Percentiles rank a stretch among this genome's conserved stretches.
phyloP scores from a whole-genome alignment of 2,888 invertebrate genomes.

The Brachyptera putata region DNA sequence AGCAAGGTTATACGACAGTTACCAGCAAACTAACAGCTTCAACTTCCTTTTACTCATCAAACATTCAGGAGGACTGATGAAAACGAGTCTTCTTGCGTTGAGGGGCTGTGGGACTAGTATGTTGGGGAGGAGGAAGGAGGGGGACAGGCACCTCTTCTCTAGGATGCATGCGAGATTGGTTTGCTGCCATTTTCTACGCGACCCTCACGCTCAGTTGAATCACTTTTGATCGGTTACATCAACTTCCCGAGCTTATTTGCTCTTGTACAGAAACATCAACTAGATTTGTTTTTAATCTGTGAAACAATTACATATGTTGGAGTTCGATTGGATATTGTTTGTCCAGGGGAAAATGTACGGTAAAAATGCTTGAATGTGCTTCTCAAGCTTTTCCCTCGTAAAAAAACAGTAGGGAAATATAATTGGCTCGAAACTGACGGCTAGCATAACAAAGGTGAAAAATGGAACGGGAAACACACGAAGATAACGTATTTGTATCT shows the following conservation, averaged over 20 bases:
- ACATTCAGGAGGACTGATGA: slow-evolving; percentile 36
- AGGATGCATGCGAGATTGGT: slow-evolving; percentile 34
- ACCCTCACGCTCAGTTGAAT: background rate
- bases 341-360: no score
- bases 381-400: no score
- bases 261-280: background rate
- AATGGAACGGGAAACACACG: slow-evolving; percentile 34
- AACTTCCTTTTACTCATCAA: slow-evolving; percentile 33
- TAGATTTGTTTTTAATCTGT: background rate
- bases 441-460: slow-evolving; percentile 33
- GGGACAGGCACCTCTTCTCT: slow-evolving; percentile 15
- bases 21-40: slow-evolving; percentile 28
- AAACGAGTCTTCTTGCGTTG: slow-evolving; percentile 34
- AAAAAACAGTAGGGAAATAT: no score
- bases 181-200: slow-evolving; percentile 32
- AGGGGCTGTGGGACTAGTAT: slow-evolving; percentile 16
- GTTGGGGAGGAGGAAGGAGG: background rate
- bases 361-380: no score
- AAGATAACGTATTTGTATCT: slow-evolving; percentile 35
- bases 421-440: slow-evolving; percentile 34
- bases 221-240: background rate
- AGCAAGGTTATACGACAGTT: no score
- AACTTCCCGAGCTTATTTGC: background rate
- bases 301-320: no score
- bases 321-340: no score